Conservation (phyloP, 2,888 invertebrate genomes). For the Scotopteryx bipunctaria region DNA sequence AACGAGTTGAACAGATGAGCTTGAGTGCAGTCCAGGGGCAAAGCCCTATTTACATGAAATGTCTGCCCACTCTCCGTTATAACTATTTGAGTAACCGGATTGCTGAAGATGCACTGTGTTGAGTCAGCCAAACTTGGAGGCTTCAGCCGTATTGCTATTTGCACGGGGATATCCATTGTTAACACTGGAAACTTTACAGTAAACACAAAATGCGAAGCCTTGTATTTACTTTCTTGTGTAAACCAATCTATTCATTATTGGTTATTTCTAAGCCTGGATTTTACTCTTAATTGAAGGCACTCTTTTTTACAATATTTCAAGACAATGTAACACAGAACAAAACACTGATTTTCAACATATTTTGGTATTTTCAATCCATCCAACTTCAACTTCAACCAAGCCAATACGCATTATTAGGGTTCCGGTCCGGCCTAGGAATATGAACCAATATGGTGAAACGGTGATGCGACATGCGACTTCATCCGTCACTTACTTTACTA, state of each 20-base stretch:
- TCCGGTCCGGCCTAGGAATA: no score
- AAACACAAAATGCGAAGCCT: not conserved
- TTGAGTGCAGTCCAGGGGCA: constrained; percentile 85
- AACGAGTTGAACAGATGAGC: constrained; percentile 85
- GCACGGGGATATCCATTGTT: constrained; percentile 88
- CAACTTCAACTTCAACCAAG: no score
- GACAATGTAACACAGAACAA: no score
- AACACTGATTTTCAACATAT: no score
- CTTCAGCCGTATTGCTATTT: constrained; percentile 87
- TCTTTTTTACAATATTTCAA: no score
- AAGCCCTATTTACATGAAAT: constrained; percentile 77
- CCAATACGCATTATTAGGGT: no score
- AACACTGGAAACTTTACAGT: constrained; percentile 26
- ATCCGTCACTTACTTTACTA: no score
- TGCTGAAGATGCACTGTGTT: constrained; percentile 83
- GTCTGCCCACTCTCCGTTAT: constrained; percentile 84
- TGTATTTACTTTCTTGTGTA: not conserved
- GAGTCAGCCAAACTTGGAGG: constrained; percentile 83
- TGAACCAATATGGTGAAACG: no score
- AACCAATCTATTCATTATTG: not conserved
- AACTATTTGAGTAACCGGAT: constrained; percentile 83
- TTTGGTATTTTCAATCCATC: no score
- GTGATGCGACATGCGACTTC: no score
- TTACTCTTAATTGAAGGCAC: no score
- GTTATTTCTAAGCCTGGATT: no score